Evolutionary conservation across 1,140 invertebrate species (phyloP).

Genomic region (Penaeus japonicus): DNA sequence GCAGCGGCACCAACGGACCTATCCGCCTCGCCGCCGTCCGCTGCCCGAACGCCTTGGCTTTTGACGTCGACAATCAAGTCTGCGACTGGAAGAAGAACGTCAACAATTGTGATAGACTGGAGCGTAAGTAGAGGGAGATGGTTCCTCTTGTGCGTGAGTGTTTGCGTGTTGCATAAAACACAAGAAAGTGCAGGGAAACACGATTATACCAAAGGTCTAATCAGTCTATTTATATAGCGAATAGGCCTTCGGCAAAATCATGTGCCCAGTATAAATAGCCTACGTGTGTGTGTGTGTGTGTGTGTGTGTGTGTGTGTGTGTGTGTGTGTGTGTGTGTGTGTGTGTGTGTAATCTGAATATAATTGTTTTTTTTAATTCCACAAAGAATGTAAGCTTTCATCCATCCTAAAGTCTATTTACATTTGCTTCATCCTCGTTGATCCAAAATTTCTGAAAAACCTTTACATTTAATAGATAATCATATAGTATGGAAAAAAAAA

Average conservation of each 20-base stretch:
- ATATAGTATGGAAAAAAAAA: no score
- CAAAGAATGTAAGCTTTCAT: no score
- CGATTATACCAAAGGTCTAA: background rate
- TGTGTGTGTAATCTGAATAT: no score
- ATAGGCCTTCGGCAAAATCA: no score
- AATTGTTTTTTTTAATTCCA: no score
- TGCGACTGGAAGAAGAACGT: conserved; percentile 96
- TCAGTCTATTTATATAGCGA: no score
- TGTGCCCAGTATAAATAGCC: no score
- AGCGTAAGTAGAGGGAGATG: conserved; percentile 78
- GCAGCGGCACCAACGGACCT: conserved; percentile 82
- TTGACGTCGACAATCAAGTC: conserved; percentile 93
- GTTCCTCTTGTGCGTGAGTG: background rate
- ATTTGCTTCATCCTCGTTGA: no score
- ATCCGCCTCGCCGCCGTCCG: conserved; percentile 85
- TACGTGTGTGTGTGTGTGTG: background rate
- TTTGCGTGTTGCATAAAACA: background rate
- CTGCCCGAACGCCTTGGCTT: conserved; percentile 88
- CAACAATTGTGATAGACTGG: conserved; percentile 90
- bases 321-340: conserved; percentile 1
- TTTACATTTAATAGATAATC: no score
- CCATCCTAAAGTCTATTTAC: no score
- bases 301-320: background rate
- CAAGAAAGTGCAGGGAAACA: conserved; percentile 54
- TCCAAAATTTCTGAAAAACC: no score